Base-by-base conservation (phyloP, 2,797 vertebrate species). In the Euphonia xanthogaster region DNA sequence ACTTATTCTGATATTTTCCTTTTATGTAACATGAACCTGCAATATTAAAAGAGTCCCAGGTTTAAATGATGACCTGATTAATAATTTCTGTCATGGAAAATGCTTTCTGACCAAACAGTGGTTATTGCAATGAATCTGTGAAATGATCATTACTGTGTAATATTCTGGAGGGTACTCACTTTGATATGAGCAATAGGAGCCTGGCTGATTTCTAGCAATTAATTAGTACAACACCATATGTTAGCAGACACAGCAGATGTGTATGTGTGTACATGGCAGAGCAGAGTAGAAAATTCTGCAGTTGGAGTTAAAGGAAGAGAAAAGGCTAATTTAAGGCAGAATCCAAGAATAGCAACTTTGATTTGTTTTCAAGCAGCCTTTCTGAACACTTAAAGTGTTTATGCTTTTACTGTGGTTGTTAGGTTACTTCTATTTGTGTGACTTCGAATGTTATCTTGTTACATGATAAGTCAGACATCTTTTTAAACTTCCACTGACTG, bases 221-320 rank as follows among this genome's bases (percentile, higher is more conserved):
- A 97, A 97, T 96, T 96, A 97, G 96, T 81, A 58, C 94, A 93
- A 93, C 27, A 90, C 87, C 92, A 90, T 96, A 97, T 97, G 96
- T 71, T 92, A 96, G 90, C 68, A 94, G 94, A 50, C 84, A 50
- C 42, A 97, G 72, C 96, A 98, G 95, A 94, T 96, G 93, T 73
- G 77, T 27, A 5, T 87, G 53, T 65, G n/a, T 73, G 58, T 77
- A 71, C 35, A n/a, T 65, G 75, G 57, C 61, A 97, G 73, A 86
- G 55, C 47, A 88, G 53, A 79, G n/a, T 23, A 87, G 55, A 90
- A 92, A 88, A 97, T 84, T 93, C 47, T 71, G 47, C 53, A 86
- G 28, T 95, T 95, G 84, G 40, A 91, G 73, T 90, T 95, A 44
- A 94, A 88, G 54, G 21, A 65, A 65, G 78, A 18, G 90, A 90